Evolutionary conservation across 2,797 vertebrate species (phyloP).

Genomic region (Hirundo rustica): DNA sequence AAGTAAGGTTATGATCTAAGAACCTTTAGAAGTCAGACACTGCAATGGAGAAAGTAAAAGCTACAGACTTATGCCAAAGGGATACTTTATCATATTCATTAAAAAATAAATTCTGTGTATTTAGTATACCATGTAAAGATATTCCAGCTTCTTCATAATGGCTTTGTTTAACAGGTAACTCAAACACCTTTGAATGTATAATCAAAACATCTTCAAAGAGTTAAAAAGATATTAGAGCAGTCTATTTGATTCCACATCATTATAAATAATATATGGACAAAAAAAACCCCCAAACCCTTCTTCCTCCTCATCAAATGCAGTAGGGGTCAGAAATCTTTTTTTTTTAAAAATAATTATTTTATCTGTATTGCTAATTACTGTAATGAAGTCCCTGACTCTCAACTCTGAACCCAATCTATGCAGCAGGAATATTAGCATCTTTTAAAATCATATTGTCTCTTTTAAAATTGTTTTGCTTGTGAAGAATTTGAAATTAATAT

Average conservation of each 20-base stretch:
- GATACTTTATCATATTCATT: neutral
- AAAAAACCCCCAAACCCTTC: neutral
- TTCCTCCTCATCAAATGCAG: slow-evolving; percentile 11
- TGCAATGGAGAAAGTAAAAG: neutral
- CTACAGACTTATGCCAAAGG: neutral
- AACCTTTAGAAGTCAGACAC: neutral
- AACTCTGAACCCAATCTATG: neutral
- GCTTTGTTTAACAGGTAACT: slow-evolving; percentile 19
- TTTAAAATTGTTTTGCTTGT: neutral
- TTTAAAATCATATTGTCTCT: neutral
- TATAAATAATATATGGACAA: neutral
- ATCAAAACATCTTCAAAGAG: slow-evolving; percentile 17
- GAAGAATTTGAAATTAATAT: neutral
- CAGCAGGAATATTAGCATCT: neutral
- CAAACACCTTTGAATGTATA: neutral
- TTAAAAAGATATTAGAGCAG: neutral
- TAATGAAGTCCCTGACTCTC: neutral
- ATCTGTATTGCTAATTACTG: slow-evolving; percentile 4
- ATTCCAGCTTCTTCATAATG: neutral
- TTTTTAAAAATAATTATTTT: neutral
- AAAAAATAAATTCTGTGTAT: neutral
- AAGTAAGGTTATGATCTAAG: neutral
- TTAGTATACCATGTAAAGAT: neutral
- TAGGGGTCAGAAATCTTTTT: neutral
- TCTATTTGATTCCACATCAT: neutral